Evolutionary conservation across 2,113 vertebrate genomes (phyloP).

Genomic region (Gadus macrocephalus): DNA sequence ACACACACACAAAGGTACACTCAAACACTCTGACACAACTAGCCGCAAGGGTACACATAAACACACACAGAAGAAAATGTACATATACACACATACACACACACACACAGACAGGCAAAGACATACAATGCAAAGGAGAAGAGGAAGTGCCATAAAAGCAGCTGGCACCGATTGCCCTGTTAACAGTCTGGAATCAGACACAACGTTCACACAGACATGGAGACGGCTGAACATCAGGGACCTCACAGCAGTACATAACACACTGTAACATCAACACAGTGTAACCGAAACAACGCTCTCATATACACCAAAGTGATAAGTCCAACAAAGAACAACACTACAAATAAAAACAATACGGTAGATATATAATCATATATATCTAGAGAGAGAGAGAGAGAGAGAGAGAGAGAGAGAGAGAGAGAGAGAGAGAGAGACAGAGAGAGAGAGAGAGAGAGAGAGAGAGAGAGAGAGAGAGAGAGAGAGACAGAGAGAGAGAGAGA

Average conservation of each 20-base stretch:
- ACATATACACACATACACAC: not conserved
- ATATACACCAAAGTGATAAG: not conserved
- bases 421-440: not conserved
- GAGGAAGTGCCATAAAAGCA: not conserved
- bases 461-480: too few species aligned
- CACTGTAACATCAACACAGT: not conserved
- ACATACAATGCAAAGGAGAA: not conserved
- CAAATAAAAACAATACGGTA: not conserved
- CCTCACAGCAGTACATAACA: not conserved
- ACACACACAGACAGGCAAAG: not conserved
- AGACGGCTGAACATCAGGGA: not conserved
- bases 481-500: not conserved
- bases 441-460: too few species aligned
- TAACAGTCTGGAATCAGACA: not conserved
- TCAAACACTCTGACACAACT: not conserved
- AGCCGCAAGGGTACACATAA: not conserved
- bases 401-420: not conserved
- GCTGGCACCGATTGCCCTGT: not conserved
- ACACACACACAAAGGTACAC: not conserved
- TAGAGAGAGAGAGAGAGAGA: not conserved
- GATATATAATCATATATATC: not conserved
- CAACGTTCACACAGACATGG: not conserved
- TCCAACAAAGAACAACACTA: not conserved
- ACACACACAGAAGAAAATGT: not conserved
- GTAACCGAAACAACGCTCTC: not conserved